These are phyloP conservation scores for Falco rusticolus DNA, from an alignment of 2,797 vertebrate genomes.

Conservation along the genomic window DNA sequence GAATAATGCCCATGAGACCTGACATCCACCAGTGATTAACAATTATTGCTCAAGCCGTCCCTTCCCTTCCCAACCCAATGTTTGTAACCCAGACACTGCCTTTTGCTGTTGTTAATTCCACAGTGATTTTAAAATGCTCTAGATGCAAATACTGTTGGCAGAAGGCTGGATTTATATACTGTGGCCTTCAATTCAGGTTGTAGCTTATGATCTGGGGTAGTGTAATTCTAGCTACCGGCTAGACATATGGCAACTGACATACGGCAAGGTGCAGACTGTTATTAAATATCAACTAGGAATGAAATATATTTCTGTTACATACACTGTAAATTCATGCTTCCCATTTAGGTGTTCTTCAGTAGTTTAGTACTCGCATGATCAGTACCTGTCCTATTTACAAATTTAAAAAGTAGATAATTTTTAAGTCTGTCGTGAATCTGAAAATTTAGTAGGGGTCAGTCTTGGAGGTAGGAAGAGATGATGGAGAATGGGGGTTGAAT, in stretches of 20 bases:
- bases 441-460: neutral
- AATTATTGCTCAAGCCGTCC: neutral
- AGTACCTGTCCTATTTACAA: neutral
- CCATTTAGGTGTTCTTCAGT: neutral
- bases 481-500: neutral
- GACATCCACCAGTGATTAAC: neutral
- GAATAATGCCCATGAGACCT: neutral
- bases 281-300: conserved; percentile 5
- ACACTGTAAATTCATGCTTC: neutral
- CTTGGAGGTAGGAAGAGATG: neutral
- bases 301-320: neutral
- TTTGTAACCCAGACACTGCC: neutral
- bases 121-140: neutral
- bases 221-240: neutral
- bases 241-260: neutral
- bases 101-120: neutral
- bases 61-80: neutral
- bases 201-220: neutral
- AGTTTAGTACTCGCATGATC: neutral
- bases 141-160: neutral
- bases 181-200: neutral
- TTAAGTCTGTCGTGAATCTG: neutral
- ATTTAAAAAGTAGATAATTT: neutral
- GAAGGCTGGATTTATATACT: neutral
- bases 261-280: neutral